Evolutionary conservation across 2,888 invertebrate species (phyloP).

Genomic region (Sialis fuliginosa): DNA sequence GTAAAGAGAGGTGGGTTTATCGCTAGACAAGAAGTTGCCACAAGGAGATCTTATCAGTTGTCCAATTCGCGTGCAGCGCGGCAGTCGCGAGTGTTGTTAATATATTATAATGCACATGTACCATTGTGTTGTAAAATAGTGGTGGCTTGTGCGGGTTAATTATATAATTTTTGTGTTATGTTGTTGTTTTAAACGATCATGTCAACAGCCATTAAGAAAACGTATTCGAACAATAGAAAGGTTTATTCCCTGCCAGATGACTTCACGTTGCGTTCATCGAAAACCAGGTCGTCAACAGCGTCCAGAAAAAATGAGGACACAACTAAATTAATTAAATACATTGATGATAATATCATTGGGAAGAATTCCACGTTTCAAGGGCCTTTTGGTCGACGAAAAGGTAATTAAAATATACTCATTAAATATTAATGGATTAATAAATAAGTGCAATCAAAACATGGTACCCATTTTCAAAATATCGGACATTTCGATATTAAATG

Average conservation of each 20-base stretch:
- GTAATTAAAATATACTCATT: constrained; percentile 25
- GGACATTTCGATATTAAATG: no score
- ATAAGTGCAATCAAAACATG: no score
- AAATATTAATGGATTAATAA: no score
- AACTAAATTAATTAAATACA: constrained; percentile 53
- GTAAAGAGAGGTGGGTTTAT: no score
- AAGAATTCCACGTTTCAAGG: constrained; percentile 65
- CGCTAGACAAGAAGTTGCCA: no score
- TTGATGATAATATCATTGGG: constrained; percentile 67
- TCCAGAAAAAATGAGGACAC: constrained; percentile 45
- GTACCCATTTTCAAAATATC: no score
- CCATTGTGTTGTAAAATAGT: no score
- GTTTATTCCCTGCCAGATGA: constrained; percentile 24
- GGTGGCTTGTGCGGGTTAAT: not conserved
- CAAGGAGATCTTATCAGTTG: no score
- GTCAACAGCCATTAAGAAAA: constrained; percentile 1
- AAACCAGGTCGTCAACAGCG: constrained; percentile 24
- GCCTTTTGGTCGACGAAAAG: constrained; percentile 68
- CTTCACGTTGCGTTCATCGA: constrained; percentile 19
- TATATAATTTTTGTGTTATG: not conserved
- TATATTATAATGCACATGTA: no score
- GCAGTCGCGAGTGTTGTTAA: no score
- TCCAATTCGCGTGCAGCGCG: no score
- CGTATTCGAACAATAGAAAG: constrained; percentile 19
- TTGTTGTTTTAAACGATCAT: not conserved